phyloP scores from a whole-genome alignment of 2,797 vertebrate species.

The Aplochiton taeniatus region DNA sequence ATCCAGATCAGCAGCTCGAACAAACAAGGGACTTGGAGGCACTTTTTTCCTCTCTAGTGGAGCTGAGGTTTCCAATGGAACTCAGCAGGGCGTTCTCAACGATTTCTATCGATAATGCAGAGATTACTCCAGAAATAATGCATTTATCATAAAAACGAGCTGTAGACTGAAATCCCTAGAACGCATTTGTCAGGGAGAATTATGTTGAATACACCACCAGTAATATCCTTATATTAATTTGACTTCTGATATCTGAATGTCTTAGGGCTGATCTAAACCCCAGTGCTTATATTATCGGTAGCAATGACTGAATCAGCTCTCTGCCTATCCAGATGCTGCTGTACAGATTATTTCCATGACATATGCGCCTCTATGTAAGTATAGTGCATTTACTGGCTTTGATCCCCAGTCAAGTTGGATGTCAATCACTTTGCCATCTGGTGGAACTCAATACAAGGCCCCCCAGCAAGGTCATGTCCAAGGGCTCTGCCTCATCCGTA shows the following conservation, averaged over 20 bases:
- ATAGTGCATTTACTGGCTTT: conserved; percentile 71
- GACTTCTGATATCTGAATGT: not conserved
- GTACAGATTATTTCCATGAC: conserved; percentile 63
- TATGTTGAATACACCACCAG: not conserved
- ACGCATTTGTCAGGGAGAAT: not conserved
- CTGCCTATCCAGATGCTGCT: conserved; percentile 61
- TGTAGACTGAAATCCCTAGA: conserved; percentile 1
- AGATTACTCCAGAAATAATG: conserved; percentile 4
- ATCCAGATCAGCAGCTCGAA: not conserved
- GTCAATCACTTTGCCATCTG: conserved; percentile 77
- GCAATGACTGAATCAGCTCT: conserved; percentile 39
- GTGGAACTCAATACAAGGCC: conserved; percentile 63
- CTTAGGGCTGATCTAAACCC: conserved; percentile 3
- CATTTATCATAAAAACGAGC: not conserved
- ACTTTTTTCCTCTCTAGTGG: not conserved
- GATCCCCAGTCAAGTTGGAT: conserved; percentile 69
- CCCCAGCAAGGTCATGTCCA: conserved; percentile 68
- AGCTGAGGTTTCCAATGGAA: not conserved
- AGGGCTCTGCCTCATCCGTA: conserved; percentile 70
- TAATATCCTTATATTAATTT: not conserved
- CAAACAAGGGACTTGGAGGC: conserved; percentile 1
- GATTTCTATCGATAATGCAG: conserved; percentile 15
- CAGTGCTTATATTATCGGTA: conserved; percentile 9
- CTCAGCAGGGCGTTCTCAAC: not conserved
- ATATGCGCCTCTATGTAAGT: conserved; percentile 65